Evolutionary conservation across 2,888 invertebrate genomes (phyloP), one percentile per base, ranked within the genome.

Genomic region (Terebella lapidaria): DNA sequence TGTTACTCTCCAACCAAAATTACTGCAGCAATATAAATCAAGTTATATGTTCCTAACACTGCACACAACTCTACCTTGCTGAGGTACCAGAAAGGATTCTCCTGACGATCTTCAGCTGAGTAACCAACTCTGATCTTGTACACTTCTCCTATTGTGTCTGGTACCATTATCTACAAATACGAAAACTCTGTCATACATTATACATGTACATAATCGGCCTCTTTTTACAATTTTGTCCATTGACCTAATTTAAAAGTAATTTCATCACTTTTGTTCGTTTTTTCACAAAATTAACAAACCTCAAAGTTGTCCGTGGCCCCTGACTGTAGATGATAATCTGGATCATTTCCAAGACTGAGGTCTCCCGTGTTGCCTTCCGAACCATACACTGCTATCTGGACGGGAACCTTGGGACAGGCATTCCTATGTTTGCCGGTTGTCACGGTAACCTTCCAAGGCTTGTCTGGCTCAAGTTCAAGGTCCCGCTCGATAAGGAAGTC

Each of bases 231-330:
- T n/a, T 35, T 35, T n/a, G n/a, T 35, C 10, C 10, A 35, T n/a
- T 35, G 10, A 10, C 42, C 42, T 35, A 35, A 35, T 35, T 35
- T 35, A 35, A n/a, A n/a, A n/a, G n/a, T n/a, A n/a, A n/a, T n/a
- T n/a, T n/a, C n/a, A n/a, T n/a, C n/a, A n/a, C n/a, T n/a, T n/a
- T n/a, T n/a, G n/a, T n/a, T n/a, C n/a, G n/a, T n/a, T n/a, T n/a
- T n/a, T n/a, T n/a, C n/a, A n/a, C n/a, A n/a, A n/a, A n/a, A n/a
- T n/a, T n/a, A 35, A n/a, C n/a, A n/a, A n/a, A 76, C 77, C 67
- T 73, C 68, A 67, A 76, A 77, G 53, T 72, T 67, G 57, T 76
- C 75, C 51, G 70, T 67, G 58, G 72, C 72, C 30, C 74, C 74
- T 26, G 75, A 71, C 58, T 73, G 70, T n/a, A 54, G 59, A 70